Evolutionary conservation across 2,888 invertebrate species (phyloP).

Genomic region (Leptinotarsa rubiginosa): DNA sequence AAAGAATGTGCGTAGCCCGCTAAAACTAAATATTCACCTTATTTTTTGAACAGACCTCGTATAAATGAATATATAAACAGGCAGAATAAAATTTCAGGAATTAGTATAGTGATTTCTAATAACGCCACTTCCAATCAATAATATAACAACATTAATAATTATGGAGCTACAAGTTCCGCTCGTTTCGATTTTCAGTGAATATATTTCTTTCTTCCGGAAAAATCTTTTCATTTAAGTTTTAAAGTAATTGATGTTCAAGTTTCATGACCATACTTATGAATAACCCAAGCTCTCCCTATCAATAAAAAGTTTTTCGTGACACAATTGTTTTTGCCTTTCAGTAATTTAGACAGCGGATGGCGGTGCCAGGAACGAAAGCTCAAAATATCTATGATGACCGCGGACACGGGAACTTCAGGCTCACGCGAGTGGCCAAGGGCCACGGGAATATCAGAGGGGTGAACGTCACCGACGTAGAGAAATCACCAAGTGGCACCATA

Average conservation of each 20-base stretch:
- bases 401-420: neutral
- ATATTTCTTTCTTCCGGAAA: too few relatives aligned
- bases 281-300: neutral
- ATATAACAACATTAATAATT: too few relatives aligned
- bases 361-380: slow-evolving; percentile 16
- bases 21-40: too few relatives aligned
- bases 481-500: slow-evolving; percentile 58
- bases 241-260: neutral
- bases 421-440: slow-evolving; percentile 66
- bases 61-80: too few relatives aligned
- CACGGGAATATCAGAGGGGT: slow-evolving; percentile 53
- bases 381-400: slow-evolving; percentile 20
- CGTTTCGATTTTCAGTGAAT: too few relatives aligned
- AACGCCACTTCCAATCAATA: too few relatives aligned
- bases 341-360: neutral
- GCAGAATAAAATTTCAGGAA: too few relatives aligned
- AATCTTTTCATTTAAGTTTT: too few relatives aligned
- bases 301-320: neutral
- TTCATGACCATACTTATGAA: neutral
- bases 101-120: too few relatives aligned
- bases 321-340: neutral
- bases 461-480: slow-evolving; percentile 42
- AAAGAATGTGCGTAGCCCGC: too few relatives aligned
- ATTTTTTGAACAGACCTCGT: too few relatives aligned
- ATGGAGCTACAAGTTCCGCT: too few relatives aligned